phyloP scores from a whole-genome alignment of 1,140 invertebrate species.

The Eciton burchellii region DNA sequence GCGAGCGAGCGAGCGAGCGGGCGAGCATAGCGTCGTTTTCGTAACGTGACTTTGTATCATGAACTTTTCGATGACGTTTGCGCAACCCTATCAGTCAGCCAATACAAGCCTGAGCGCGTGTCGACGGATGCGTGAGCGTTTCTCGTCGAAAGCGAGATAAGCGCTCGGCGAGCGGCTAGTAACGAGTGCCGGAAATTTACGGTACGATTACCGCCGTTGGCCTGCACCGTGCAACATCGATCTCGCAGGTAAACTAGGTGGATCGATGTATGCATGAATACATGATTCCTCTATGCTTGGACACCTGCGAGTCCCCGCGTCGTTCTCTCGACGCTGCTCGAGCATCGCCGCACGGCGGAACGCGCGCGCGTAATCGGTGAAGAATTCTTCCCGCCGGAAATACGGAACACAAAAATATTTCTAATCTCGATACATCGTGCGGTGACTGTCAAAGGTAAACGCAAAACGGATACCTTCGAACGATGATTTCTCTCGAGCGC shows the following conservation, averaged over 20 bases:
- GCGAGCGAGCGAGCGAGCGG: slow-evolving; percentile 22
- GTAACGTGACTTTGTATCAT: slow-evolving; percentile 86
- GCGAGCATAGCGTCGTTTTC: slow-evolving; percentile 79
- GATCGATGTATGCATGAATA: background rate
- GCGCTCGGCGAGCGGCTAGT: background rate
- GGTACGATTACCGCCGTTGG: background rate
- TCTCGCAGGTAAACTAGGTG: background rate
- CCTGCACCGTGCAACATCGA: background rate
- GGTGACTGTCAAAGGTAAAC: too few relatives aligned
- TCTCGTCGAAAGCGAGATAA: slow-evolving; percentile 60
- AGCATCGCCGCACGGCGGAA: too few relatives aligned
- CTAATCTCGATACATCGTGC: too few relatives aligned
- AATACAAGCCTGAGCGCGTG: slow-evolving; percentile 65
- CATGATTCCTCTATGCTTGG: background rate
- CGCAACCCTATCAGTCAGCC: slow-evolving; percentile 79
- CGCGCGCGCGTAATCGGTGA: too few relatives aligned
- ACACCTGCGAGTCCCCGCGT: background rate
- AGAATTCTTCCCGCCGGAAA: too few relatives aligned
- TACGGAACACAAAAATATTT: too few relatives aligned
- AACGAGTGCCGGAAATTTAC: background rate
- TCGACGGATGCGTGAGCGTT: slow-evolving; percentile 17
- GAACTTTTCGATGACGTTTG: slow-evolving; percentile 85
- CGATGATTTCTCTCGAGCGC: background rate
- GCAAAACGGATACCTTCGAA: background rate
- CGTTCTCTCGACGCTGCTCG: too few relatives aligned